Conservation (phyloP, 2,113 vertebrate genomes). For the Macrotus californicus region DNA sequence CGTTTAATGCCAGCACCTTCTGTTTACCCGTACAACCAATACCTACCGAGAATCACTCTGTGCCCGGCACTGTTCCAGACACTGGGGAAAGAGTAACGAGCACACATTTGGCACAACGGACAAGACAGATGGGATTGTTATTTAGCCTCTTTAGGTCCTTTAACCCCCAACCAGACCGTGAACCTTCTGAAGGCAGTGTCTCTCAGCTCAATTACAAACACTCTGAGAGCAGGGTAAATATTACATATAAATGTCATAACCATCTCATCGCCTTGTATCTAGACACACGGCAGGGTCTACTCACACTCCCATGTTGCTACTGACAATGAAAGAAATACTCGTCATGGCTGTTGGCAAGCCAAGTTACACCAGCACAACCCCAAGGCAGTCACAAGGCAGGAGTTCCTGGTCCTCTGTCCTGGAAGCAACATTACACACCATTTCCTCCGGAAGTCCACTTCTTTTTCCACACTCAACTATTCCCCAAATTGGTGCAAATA, state of each 20-base stretch:
- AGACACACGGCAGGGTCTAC: background rate
- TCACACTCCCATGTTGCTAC: background rate
- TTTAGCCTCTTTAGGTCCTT: background rate
- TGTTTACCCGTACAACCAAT: background rate
- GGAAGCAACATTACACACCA: background rate
- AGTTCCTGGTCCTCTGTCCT: background rate
- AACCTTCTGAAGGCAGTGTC: background rate
- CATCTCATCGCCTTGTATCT: background rate
- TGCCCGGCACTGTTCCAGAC: background rate
- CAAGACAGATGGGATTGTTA: background rate
- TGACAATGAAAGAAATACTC: background rate
- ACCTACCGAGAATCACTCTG: background rate
- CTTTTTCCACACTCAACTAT: background rate
- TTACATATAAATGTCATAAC: background rate
- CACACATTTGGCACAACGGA: background rate
- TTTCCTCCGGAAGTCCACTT: background rate
- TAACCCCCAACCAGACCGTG: background rate
- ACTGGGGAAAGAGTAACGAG: background rate
- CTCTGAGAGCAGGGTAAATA: background rate
- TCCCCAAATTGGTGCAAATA: background rate
- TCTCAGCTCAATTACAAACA: conserved; percentile 8
- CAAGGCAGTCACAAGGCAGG: background rate
- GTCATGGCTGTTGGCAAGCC: background rate
- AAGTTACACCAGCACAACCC: background rate
- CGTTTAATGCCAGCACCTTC: background rate